Percentiles rank a stretch among this genome's conserved stretches.
phyloP scores from a whole-genome alignment of 2,888 invertebrate species.

The Caenorhabditis sp. region DNA sequence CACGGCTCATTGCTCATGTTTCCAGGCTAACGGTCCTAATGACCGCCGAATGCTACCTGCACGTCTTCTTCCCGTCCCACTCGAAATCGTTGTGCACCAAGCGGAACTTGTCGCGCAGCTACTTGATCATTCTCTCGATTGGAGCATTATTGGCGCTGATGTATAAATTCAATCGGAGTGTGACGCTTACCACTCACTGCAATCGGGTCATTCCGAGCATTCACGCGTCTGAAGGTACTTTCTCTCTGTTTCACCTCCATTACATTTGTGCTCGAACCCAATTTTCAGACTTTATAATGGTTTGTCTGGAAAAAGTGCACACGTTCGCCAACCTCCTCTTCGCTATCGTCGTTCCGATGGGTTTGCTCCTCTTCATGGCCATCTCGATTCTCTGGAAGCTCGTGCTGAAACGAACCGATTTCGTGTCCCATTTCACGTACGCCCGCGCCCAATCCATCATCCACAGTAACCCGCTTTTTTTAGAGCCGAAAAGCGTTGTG shows the following conservation, averaged over 20 bases:
- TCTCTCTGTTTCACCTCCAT: no score
- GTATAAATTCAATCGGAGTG: slow-evolving; percentile 72
- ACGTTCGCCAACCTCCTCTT: slow-evolving; percentile 71
- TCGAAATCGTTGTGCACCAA: slow-evolving; percentile 74
- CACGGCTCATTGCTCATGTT: no score
- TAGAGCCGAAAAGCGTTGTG: slow-evolving; percentile 74
- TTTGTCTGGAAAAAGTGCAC: slow-evolving; percentile 69
- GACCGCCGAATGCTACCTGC: slow-evolving; percentile 76
- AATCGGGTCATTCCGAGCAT: slow-evolving; percentile 63
- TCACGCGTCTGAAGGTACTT: slow-evolving; percentile 64
- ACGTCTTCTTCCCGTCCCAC: slow-evolving; percentile 72
- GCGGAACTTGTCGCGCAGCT: slow-evolving; percentile 66
- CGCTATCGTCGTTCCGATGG: slow-evolving; percentile 74
- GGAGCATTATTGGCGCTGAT: slow-evolving; percentile 69
- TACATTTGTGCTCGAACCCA: no score
- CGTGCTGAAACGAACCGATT: slow-evolving; percentile 55
- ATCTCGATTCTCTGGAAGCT: slow-evolving; percentile 71
- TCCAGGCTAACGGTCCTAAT: slow-evolving; percentile 75
- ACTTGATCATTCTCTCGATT: slow-evolving; percentile 47
- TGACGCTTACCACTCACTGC: slow-evolving; percentile 60
- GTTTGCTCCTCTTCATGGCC: slow-evolving; percentile 75
- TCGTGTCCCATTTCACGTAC: slow-evolving; percentile 61
- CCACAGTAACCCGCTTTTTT: slow-evolving; percentile 28
- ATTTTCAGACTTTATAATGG: slow-evolving; percentile 67
- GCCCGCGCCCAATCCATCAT: background rate